Evolutionary conservation across 2,113 vertebrate genomes (phyloP).

Genomic region (Genyomyrus donnyi): DNA sequence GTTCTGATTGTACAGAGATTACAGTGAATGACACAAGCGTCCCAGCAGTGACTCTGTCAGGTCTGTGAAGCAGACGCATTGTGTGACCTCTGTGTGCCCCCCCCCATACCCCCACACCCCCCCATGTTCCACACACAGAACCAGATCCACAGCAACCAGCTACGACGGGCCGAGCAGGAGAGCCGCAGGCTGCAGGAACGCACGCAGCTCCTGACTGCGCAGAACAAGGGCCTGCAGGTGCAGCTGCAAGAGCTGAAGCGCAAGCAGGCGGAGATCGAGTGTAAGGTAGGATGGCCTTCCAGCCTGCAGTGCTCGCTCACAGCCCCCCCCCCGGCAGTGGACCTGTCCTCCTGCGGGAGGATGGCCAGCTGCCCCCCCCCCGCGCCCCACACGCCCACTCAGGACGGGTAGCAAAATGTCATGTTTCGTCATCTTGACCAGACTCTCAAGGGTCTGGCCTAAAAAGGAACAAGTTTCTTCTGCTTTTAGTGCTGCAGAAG

Average conservation of each 20-base stretch:
- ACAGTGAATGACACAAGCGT: not conserved
- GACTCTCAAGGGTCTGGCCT: constrained; percentile 15
- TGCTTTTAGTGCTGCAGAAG: constrained; percentile 22
- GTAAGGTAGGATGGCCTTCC: constrained; percentile 71
- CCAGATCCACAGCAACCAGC: constrained; percentile 89
- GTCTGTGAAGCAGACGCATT: not conserved
- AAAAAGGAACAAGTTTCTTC: constrained; percentile 32
- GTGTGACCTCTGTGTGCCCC: not conserved
- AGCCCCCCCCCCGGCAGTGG: not conserved
- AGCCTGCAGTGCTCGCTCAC: not conserved
- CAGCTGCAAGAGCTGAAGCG: constrained; percentile 83
- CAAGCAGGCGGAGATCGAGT: constrained; percentile 87
- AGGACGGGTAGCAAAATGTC: not conserved
- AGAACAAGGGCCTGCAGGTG: constrained; percentile 78
- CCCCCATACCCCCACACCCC: not conserved
- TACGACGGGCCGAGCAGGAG: constrained; percentile 84
- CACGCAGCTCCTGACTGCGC: constrained; percentile 70
- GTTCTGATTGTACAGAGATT: not conserved
- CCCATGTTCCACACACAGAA: constrained; percentile 57
- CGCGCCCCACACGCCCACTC: not conserved
- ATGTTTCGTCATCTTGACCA: not conserved
- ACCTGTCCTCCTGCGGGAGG: no score
- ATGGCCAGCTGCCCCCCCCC: no score
- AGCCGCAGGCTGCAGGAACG: constrained; percentile 64
- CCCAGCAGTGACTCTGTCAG: not conserved